Percentiles rank a stretch among this genome's conserved stretches.
These are phyloP conservation scores for Cryptotermes secundus DNA, from an alignment of 1,140 invertebrate species.

Conservation along the genomic window DNA sequence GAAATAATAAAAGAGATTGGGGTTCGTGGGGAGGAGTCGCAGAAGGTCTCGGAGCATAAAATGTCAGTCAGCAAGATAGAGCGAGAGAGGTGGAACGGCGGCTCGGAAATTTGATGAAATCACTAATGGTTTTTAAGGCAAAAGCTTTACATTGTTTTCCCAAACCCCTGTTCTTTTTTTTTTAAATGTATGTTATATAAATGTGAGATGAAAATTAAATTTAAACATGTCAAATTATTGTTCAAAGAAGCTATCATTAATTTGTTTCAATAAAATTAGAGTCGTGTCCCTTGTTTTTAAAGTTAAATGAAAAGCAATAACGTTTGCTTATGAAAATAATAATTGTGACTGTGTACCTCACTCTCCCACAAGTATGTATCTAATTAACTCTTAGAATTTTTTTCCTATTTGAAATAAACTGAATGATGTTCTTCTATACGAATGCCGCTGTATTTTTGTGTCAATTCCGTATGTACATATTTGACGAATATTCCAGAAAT, in stretches of 20 bases:
- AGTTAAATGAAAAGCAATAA: too few species aligned
- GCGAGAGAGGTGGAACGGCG: not conserved
- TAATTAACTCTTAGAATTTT: too few species aligned
- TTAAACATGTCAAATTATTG: not conserved
- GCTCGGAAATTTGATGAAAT: conserved; percentile 27
- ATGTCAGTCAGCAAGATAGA: not conserved
- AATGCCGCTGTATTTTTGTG: too few species aligned
- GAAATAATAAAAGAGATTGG: not conserved
- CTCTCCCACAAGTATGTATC: too few species aligned
- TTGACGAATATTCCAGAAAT: too few species aligned
- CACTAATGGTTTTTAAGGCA: conserved; percentile 21
- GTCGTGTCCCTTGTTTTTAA: too few species aligned
- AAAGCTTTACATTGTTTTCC: not conserved
- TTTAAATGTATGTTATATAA: not conserved
- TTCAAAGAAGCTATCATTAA: not conserved
- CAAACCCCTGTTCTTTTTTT: not conserved
- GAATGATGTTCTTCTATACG: too few species aligned
- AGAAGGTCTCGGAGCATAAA: not conserved
- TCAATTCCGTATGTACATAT: too few species aligned
- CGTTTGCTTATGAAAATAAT: too few species aligned
- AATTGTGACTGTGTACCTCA: too few species aligned
- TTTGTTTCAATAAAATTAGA: too few species aligned
- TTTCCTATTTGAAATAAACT: too few species aligned
- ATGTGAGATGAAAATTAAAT: conserved; percentile 12
- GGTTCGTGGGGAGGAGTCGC: not conserved